These are phyloP conservation scores for Mesitornis unicolor DNA, from an alignment of 2,113 vertebrate genomes.

Conservation along the genomic window DNA sequence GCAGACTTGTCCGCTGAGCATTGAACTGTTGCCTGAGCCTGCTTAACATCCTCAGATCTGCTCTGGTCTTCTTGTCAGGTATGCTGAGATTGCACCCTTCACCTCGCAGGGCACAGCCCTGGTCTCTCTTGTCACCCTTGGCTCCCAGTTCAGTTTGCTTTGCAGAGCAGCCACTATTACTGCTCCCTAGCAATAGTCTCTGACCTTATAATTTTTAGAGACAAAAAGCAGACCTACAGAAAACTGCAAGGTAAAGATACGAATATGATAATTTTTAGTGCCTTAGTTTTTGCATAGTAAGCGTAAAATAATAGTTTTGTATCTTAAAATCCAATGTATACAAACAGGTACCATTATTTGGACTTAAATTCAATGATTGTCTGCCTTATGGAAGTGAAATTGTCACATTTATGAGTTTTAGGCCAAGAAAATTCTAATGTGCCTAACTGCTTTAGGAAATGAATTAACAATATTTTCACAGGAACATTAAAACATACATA, in stretches of 20 bases:
- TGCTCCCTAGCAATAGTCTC: background rate
- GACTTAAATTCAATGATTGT: background rate
- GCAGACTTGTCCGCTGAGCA: background rate
- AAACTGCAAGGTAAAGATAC: background rate
- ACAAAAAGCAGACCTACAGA: background rate
- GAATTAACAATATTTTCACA: background rate
- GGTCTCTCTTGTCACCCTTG: background rate
- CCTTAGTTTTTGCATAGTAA: background rate
- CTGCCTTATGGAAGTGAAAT: background rate
- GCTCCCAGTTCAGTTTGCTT: background rate
- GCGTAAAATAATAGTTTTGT: background rate
- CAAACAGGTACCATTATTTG: background rate
- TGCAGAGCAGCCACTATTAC: background rate
- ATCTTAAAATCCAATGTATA: background rate
- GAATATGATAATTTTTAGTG: background rate
- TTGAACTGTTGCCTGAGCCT: background rate
- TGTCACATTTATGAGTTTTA: background rate
- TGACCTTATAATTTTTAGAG: background rate
- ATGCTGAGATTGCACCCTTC: fast-evolving
- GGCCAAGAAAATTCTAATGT: background rate
- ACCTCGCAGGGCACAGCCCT: background rate
- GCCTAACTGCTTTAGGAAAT: background rate
- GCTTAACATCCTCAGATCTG: background rate
- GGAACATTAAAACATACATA: background rate
- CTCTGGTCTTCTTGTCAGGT: background rate